These are phyloP conservation scores for Cancer borealis DNA, from an alignment of 2,888 invertebrate genomes.

Conservation along the genomic window DNA sequence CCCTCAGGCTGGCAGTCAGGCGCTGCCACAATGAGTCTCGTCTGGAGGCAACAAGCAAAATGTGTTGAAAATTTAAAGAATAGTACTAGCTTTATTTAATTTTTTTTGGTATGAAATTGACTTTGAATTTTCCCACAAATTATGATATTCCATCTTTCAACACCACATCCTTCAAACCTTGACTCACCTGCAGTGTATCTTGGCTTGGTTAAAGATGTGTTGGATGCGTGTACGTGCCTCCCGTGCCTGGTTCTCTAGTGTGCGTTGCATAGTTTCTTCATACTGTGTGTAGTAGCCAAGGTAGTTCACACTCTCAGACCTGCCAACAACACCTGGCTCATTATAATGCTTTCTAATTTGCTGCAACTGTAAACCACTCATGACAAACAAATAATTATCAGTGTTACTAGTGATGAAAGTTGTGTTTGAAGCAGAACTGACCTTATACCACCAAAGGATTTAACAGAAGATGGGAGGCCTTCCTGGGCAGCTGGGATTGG, in stretches of 20 bases:
- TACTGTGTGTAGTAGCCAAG: constrained; percentile 86
- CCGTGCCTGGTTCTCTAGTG: constrained; percentile 83
- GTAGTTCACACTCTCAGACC: constrained; percentile 85
- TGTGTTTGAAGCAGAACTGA: constrained; percentile 6
- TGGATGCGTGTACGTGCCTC: constrained; percentile 83
- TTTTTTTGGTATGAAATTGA: not conserved
- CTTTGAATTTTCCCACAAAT: not conserved
- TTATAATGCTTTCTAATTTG: not conserved
- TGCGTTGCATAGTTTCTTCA: constrained; percentile 85
- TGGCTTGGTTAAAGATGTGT: constrained; percentile 85
- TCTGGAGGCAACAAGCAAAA: constrained; percentile 78
- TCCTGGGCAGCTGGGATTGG: not conserved
- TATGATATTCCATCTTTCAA: not conserved
- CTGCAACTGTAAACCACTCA: not conserved
- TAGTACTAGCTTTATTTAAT: not conserved
- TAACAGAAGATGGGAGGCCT: constrained; percentile 22
- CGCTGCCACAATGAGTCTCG: constrained; percentile 87
- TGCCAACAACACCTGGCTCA: constrained; percentile 77
- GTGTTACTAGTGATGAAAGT: not conserved
- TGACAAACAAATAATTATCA: not conserved
- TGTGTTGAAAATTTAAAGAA: not conserved
- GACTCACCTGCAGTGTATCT: constrained; percentile 83
- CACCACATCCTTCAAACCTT: not conserved
- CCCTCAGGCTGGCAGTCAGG: constrained; percentile 80
- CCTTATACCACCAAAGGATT: constrained; percentile 34